Base-by-base conservation (phyloP, 2,113 vertebrate genomes). In the Corydoras maculifer region DNA sequence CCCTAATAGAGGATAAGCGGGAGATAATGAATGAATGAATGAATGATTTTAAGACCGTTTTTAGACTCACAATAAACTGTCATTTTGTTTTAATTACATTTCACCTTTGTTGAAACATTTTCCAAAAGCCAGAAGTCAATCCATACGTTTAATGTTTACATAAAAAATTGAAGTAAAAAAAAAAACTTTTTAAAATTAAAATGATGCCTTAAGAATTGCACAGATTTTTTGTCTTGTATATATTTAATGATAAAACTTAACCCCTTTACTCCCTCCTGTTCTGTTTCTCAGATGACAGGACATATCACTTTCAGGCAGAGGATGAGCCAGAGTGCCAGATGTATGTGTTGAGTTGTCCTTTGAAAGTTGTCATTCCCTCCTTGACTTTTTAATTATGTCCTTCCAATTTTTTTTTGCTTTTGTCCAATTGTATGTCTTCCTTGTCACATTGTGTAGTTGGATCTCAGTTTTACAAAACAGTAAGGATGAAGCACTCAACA, bases 401-500 rank as follows among this genome's bases (percentile, higher is more conserved):
- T 57, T 74, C 61, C n/a, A 7, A 51, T 35, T 13, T 3, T 7
- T 50, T 15, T 18, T 68, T 81, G 18, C 65, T 62, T 70, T 57
- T 75, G 79, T 74, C 65, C 65, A 25, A 25, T 25, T 25, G 2
- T 25, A 25, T 55, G 59, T 79, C 72, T 72, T 61, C 48, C 51
- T 65, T 70, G 61, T 73, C 6, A 15, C 48, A 57, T 35, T 35
- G 12, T 62, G n/a, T 84, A 99, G 97, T 82, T 99, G 97, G 97
- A 97, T 96, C 87, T 99, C 97, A 0, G 97, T 99, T 82, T 88
- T 99, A 35, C 97, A 99, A 84, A 99, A 99, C 89, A 99, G 97
- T 83, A 99, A 99, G 79, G 97, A 99, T 83, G 96, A 99, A 86
- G 97, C 97, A 2, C 81, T 99, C 79, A 97, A 96, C 88, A 96